Conservation (phyloP, 2,888 invertebrate genomes). For the Rosalia funebris region DNA sequence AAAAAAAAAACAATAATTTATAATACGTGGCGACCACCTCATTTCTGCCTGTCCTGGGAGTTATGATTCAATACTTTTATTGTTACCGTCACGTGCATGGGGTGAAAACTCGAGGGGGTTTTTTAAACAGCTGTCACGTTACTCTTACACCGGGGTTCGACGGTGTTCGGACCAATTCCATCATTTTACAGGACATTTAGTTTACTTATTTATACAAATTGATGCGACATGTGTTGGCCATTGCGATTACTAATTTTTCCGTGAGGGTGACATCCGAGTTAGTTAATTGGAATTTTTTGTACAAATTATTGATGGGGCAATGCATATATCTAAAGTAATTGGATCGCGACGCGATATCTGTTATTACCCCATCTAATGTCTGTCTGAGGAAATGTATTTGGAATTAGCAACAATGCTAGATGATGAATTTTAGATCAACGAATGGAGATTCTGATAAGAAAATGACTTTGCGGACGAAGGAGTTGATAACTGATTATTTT, state of each 20-base stretch:
- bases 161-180: constrained; percentile 13
- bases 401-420: too few species aligned
- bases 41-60: constrained; percentile 15
- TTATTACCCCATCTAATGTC: too few species aligned
- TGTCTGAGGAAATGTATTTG: too few species aligned
- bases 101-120: constrained; percentile 18
- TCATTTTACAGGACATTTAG: constrained; percentile 29
- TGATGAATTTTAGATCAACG: too few species aligned
- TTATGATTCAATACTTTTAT: constrained; percentile 26
- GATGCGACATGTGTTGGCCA: constrained; percentile 21
- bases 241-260: neutral
- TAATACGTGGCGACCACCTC: constrained; percentile 22
- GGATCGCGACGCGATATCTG: too few species aligned
- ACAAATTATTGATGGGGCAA: neutral
- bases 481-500: too few species aligned
- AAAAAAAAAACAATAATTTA: constrained; percentile 22
- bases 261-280: neutral
- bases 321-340: too few species aligned
- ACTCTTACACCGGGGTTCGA: constrained; percentile 21
- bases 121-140: constrained; percentile 29
- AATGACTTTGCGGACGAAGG: too few species aligned
- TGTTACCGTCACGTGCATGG: constrained; percentile 26
- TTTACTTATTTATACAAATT: constrained; percentile 25
- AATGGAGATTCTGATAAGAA: too few species aligned
- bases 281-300: neutral